Base-by-base conservation (phyloP, 1,140 invertebrate species). In the Ridgeia piscesae region DNA sequence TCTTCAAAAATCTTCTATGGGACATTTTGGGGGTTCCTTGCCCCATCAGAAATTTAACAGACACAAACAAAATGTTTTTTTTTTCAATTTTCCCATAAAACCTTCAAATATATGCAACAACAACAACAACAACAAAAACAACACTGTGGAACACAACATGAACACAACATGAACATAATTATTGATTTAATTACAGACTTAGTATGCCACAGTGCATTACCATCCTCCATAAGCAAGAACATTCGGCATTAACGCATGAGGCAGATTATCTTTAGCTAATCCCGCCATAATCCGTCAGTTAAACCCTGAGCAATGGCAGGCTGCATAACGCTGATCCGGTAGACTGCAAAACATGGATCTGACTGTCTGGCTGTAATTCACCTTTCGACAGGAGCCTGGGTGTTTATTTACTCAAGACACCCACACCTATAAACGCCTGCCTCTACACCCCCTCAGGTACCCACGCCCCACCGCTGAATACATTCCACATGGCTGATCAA, bases 391-490 rank as follows among this genome's bases (percentile, higher is more conserved):
- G 58, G 58, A 77, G 58, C 17, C 27, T 21, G 6, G 58, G 58
- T 77, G 58, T 77, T 77, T 77, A 77, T 77, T 77, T 77, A 77
- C 58, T 21, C 58, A 77, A 21, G 58, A 77, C 58, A 77, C 58
- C 58, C 58, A 77, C 58, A 77, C 58, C 58, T 77, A 77, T 77
- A 77, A 77, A 77, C 58, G 58, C 58, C 58, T 77, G 58, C 58
- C 58, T 27, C 58, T 77, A 17, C 58, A 27, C 58, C 17, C 58
- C 58, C 27, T 31, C 2, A 21, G 58, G 27, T 77, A 77, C 27
- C 27, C 27, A 77, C 27, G 4, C 58, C 27, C 27, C 58, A 77
- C 27, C 27, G 58, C 17, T 77, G 11, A 77, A 77, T 77, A 21
- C 17, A 77, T 77, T 77, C 58, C 58, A 77, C 58, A 77, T 77